Percentiles rank a stretch among this genome's conserved stretches.
phyloP scores from a whole-genome alignment of 2,797 vertebrate species.

The Cetoscarus ocellatus region DNA sequence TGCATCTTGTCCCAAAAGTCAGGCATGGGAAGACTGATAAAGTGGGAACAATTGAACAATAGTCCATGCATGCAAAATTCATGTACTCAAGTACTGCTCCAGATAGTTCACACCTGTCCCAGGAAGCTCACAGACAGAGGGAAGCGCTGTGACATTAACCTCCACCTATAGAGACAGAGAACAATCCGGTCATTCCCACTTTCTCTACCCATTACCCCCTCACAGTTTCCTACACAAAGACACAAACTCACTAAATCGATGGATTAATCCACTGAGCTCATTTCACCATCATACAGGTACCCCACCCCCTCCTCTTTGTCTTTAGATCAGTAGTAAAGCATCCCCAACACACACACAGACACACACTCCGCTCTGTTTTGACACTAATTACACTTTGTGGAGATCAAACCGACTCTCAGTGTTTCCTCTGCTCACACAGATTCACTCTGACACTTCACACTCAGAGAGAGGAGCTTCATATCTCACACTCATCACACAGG shows the following conservation, averaged over 20 bases:
- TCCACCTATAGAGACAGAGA: background rate
- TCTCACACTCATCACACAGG: slow-evolving; percentile 56
- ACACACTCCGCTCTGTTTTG: slow-evolving; percentile 54
- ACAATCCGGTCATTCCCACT: slow-evolving; percentile 3
- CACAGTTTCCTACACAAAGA: slow-evolving; percentile 4
- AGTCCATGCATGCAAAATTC: no score
- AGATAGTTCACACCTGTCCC: background rate
- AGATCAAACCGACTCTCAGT: slow-evolving; percentile 59
- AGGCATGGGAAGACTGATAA: no score
- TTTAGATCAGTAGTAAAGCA: slow-evolving; percentile 52
- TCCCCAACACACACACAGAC: slow-evolving; percentile 12
- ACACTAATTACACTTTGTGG: slow-evolving; percentile 75
- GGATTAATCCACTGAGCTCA: slow-evolving; percentile 6
- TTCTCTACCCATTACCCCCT: slow-evolving; percentile 7
- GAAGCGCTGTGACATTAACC: background rate
- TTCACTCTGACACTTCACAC: slow-evolving; percentile 65
- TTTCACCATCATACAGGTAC: slow-evolving; percentile 38
- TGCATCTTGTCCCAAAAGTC: no score
- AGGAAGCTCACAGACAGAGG: background rate
- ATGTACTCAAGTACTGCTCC: no score
- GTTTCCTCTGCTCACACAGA: slow-evolving; percentile 51
- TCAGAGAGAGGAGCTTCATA: slow-evolving; percentile 51
- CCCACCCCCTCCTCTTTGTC: background rate
- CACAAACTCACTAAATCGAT: slow-evolving; percentile 20
- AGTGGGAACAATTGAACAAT: no score